Percentiles rank a stretch among this genome's conserved stretches.
Evolutionary conservation across 2,113 vertebrate genomes (phyloP).

Genomic region (Penelope pileata): DNA sequence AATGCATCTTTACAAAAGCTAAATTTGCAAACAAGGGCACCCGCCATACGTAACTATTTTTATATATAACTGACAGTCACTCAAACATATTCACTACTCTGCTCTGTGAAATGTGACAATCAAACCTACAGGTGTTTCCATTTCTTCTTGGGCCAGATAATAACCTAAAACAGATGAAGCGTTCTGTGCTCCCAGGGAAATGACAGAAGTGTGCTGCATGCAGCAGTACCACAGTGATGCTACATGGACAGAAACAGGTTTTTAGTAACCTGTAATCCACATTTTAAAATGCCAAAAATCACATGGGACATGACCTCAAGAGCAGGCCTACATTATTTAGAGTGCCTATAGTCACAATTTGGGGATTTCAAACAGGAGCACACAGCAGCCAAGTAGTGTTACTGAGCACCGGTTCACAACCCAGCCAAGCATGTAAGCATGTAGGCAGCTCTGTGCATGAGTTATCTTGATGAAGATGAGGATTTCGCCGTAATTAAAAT

Average conservation of each 20-base stretch:
- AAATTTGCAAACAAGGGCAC: background rate
- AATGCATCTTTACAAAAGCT: background rate
- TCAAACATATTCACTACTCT: background rate
- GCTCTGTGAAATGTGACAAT: background rate
- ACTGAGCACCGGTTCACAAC: background rate
- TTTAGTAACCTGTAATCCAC: background rate
- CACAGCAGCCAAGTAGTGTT: background rate
- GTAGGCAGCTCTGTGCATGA: background rate
- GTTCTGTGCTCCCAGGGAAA: background rate
- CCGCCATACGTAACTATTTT: background rate
- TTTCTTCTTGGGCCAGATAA: background rate
- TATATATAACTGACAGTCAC: background rate
- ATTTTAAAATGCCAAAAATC: background rate
- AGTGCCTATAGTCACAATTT: background rate
- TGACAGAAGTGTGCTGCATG: background rate
- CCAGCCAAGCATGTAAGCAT: background rate
- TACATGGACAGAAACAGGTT: background rate
- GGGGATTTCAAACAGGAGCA: background rate
- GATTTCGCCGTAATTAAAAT: background rate
- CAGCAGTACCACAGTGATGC: background rate
- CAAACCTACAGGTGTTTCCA: background rate
- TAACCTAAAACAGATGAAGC: background rate
- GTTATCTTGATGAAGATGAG: rapidly evolving
- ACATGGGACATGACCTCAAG: background rate
- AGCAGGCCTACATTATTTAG: background rate